Evolutionary conservation across 2,888 invertebrate species (phyloP), one percentile per base, ranked within the genome.

Genomic region (Leptopilina myrica): DNA sequence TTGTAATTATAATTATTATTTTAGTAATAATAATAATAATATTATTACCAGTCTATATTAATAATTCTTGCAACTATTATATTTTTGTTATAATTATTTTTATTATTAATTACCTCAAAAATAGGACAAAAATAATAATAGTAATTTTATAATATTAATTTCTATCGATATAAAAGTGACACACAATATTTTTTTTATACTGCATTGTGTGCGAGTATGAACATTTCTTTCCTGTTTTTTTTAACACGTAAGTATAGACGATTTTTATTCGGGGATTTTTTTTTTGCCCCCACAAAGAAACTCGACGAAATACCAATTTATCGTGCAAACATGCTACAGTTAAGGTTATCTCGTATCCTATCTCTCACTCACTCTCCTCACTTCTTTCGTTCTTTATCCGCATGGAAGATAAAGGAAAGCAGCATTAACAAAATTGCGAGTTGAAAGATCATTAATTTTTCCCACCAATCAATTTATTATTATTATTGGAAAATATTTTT

Each of bases 281-380:
- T 9, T 20, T 62, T 62, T 62, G 7, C 6, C 9, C 20, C 59
- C 9, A 62, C 62, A 62, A 62, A 62, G 62, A 20, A 62, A 62
- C 62, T 62, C 62, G 9, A 62, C 62, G 62, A 62, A 62, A 62
- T 62, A 8, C 20, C 20, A 62, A 62, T 62, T 62, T 62, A 62
- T 62, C 62, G 62, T 62, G 20, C 62, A 62, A 62, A 62, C 62
- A 62, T 20, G 20, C 62, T 59, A 59, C 15, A 15, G 62, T 62
- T 20, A 20, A 62, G 62, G 62, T 62, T 62, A 62, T 62, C 62
- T 62, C 62, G n/a, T 59, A 59, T 59, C n/a, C 15, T 15, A n/a
- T 62, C 62, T 62, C 62, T 33, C 33, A 33, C 33, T 33, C 20
- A 20, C 33, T 33, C 33, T 33, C 33, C 33, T 3, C 5, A 33